Base-by-base conservation (phyloP, 2,797 vertebrate species). In the Austrolebias charrua region DNA sequence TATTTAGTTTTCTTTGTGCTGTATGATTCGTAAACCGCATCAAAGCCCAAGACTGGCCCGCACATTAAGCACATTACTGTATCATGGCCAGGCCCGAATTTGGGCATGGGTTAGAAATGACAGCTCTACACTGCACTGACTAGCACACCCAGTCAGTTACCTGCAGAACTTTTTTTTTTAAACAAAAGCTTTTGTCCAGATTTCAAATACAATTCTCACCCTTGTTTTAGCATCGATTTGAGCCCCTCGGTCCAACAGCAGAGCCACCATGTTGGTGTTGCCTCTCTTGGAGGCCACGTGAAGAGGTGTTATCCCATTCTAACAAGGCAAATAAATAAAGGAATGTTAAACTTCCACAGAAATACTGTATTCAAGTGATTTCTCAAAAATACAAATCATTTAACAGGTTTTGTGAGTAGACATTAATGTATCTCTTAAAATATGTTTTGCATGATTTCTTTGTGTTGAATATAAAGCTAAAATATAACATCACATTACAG, bases 231-330 rank as follows among this genome's bases (percentile, higher is more conserved):
- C 96, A 82, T 98, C 96, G 45, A 98, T 98, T 87, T 97, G 95
- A 71, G 91, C 93, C 15, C 94, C 95, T 3, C 96, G 92, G 85
- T 98, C 97, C 90, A 98, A 88, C 71, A 98, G 90, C 82, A 98
- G 93, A 78, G 93, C 95, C 88, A 97, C 96, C 97, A 98, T 98
- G 85, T 97, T 98, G 81, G 94, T 96, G 88, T 98, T 98, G 75
- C 97, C 97, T 83, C 97, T 93, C 93, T 98, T 98, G 55, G 97
- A 98, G 64, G 96, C 96, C 88, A 98, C 97, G 62, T 98, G 97
- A 28, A 98, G 93, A 83, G 97, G 96, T 12, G 96, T 98, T 85
- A 98, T 98, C 63, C 95, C 96, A 89, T 98, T 98, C 97, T 98
- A 86, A 49, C 44, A 64, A 76, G 64, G 42, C 5, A 20, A 48